A percentile compares a stretch with the other conserved stretches of the same genome.
These are phyloP conservation scores for Trachops cirrhosus DNA, from an alignment of 2,797 vertebrate genomes.

Conservation along the genomic window DNA sequence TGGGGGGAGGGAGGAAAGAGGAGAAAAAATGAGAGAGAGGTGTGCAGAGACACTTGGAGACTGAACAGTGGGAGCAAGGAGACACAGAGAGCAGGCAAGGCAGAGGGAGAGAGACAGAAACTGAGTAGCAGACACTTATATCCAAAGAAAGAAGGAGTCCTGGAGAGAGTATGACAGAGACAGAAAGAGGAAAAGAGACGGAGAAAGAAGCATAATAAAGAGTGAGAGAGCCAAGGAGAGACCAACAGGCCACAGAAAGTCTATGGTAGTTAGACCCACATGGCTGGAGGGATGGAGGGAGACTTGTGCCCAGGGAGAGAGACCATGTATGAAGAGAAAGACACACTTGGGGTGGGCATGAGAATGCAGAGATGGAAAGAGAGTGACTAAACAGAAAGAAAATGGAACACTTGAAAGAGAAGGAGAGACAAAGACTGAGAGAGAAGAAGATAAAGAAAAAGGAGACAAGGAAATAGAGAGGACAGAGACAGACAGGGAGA, in stretches of 20 bases:
- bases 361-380: neutral
- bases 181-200: neutral
- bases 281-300: neutral
- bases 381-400: neutral
- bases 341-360: neutral
- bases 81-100: neutral
- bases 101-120: neutral
- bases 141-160: neutral
- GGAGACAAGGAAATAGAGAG: neutral
- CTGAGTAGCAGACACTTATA: neutral
- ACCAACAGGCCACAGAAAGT: neutral
- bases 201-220: neutral
- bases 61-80: neutral
- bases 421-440: neutral
- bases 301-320: neutral
- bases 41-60: neutral
- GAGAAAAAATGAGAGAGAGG: neutral
- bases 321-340: neutral
- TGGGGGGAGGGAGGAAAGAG: neutral
- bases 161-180: neutral
- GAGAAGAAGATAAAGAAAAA: neutral
- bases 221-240: neutral
- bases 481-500: neutral
- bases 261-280: neutral
- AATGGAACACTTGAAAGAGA: neutral